These are phyloP conservation scores for Eublepharis macularius DNA, from an alignment of 2,113 vertebrate genomes.

Conservation along the genomic window DNA sequence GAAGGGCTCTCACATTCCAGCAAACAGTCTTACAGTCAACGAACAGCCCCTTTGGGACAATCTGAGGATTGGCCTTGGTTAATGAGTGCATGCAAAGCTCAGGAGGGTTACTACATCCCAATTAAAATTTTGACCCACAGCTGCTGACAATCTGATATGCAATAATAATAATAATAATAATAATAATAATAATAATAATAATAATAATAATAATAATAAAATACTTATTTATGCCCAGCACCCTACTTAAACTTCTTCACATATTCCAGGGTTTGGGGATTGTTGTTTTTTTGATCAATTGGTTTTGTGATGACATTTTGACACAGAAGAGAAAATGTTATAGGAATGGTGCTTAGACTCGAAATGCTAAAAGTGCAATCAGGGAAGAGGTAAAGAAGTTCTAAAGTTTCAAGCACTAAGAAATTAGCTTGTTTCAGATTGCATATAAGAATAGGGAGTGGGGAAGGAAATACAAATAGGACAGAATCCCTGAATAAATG, in stretches of 20 bases:
- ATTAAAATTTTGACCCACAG: slow-evolving; percentile 16
- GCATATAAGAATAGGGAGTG: background rate
- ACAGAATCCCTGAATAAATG: background rate
- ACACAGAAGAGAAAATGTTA: background rate
- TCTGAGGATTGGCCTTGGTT: background rate
- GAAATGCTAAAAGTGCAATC: background rate
- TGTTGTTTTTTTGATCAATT: background rate
- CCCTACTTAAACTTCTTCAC: background rate
- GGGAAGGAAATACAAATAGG: no score
- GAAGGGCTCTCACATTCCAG: background rate
- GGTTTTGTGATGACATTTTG: background rate
- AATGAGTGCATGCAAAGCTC: background rate
- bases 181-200: no score
- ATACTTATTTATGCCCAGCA: background rate
- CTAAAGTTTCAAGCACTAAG: rapidly evolving
- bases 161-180: no score
- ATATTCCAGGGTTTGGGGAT: background rate
- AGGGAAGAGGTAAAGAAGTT: background rate
- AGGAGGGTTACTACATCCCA: background rate
- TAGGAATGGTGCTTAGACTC: background rate
- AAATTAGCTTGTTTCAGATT: background rate
- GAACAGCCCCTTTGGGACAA: background rate
- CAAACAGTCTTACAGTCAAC: background rate
- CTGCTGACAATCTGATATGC: rapidly evolving
- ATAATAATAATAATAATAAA: no score